Evolutionary conservation across 1,140 invertebrate genomes (phyloP), one percentile per base, ranked within the genome.

Genomic region (Drosophila pachea): DNA sequence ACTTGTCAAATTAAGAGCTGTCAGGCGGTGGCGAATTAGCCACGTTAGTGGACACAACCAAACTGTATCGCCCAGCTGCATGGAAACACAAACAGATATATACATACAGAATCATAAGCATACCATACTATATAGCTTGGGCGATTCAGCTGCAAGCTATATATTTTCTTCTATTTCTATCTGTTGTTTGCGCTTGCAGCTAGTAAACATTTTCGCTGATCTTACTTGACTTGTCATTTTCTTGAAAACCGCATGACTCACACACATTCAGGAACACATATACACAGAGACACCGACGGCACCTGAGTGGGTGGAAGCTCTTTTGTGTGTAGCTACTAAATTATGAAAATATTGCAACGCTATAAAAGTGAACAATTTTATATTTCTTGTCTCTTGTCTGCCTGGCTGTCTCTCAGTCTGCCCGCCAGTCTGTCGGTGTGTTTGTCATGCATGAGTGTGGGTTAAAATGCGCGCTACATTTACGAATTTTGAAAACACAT

Each of bases 331-430:
- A 62, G 70, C 65, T 59, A 67, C 67, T 71, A 74, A 83, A 83
- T 83, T 76, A 79, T 76, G 65, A 79, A 84, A 83, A 76, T 83
- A 83, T 79, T 83, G 79, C 79, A 84, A 59, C 55, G 69, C 31
- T 74, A 74, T 72, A 74, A 74, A 74, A 66, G 61, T 56, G 42
- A 72, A 53, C 14, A 67, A 45, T 78, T 74, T 74, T 56, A 74
- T 78, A 56, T 59, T 14, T 54, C 65, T 69, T 40, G 56, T 68
- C 76, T 71, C 8, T 2, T 36, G 38, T 32, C 32, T 4, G 43
- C 9, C 43, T 22, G 14, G 9, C 60, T 40, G 50, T 72, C 35
- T 29, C 62, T n/a, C n/a, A 4, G 11, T 40, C 75, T 71, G 43
- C n/a, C n/a, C 9, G 22, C 7, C 36, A 5, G 45, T 47, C 60